Percentiles rank a stretch among this genome's conserved stretches.
Conservation (phyloP, 2,888 invertebrate species). For the Falcaria lacertinaria region DNA sequence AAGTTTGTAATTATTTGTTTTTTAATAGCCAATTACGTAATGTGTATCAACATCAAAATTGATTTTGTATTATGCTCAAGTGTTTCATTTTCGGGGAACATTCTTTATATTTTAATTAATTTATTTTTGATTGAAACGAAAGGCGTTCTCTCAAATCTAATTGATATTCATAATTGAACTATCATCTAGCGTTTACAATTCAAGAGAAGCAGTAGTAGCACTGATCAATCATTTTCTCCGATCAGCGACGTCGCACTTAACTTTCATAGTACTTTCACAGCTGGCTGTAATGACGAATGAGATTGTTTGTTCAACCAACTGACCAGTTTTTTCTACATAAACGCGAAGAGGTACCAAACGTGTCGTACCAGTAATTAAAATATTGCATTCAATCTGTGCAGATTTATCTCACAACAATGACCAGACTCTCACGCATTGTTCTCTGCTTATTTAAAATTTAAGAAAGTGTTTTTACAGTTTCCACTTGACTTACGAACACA, state of each 20-base stretch:
- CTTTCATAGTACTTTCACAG: constrained; percentile 52
- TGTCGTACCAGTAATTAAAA: constrained; percentile 36
- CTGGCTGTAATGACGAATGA: constrained; percentile 36
- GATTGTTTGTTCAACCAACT: constrained; percentile 37
- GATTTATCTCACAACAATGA: constrained; percentile 20
- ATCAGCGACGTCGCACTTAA: constrained; percentile 25
- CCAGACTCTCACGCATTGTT: constrained; percentile 23
- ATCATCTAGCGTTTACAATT: constrained; percentile 25
- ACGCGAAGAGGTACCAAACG: constrained; percentile 18
- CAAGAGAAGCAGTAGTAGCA: constrained; percentile 35
- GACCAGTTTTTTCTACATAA: constrained; percentile 31
- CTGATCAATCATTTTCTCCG: constrained; percentile 50
- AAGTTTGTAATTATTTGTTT: constrained; percentile 18
- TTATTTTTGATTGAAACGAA: constrained; percentile 30
- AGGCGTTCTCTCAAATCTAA: constrained; percentile 26
- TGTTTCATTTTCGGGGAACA: constrained; percentile 7
- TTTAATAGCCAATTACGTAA: constrained; percentile 30
- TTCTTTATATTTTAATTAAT: constrained; percentile 20
- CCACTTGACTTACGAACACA: background rate
- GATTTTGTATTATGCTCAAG: background rate
- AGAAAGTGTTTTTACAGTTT: background rate
- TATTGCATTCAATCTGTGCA: constrained; percentile 27
- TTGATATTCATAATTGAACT: constrained; percentile 35
- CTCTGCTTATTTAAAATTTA: background rate
- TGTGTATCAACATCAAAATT: constrained; percentile 15